Base-by-base conservation (phyloP, 2,888 invertebrate species). In the Entomobrya proxima region DNA sequence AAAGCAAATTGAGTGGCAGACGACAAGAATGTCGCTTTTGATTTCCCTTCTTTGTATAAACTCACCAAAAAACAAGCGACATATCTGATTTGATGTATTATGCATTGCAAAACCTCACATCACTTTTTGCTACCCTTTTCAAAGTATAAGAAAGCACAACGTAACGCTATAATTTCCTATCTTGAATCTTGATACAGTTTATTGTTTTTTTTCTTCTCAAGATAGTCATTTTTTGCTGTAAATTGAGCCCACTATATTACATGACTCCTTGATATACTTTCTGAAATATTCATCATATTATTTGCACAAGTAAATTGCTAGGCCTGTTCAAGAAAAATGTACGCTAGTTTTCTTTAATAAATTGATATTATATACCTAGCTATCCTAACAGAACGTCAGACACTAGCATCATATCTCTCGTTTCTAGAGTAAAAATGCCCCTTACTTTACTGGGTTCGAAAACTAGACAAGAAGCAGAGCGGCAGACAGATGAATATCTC, bases 1-100 rank as follows among this genome's bases (percentile, higher is more conserved):
- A 44, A 44, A 50, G 72, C 47, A 72, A 72, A 72, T 72, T 47
- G 72, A 72, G 47, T 72, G 72, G 47, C 50, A 47, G 47, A 2
- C 30, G 72, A 69, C n/a, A 72, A 47, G n/a, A 44, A 47, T 72
- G 18, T 37, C 64, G 1, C 15, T 37, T 64, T 44, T 69, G 69
- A 69, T 69, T 37, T 40, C 18, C 37, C 18, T 3, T 67, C 32
- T 30, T 15, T 67, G 40, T 24, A n/a, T 67, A 9, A 47, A 47
- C 52, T 24, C 21, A 5, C 52, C n/a, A 52, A n/a, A 47, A 47
- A 64, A 37, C 64, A 37, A 32, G n/a, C 61, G 18, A 61, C 15
- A 21, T 27, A 64, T 37, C 32, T 37, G 44, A 64, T 37, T 18
- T 37, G 44, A 32, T 58, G 37, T 35, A n/a, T 64, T 64, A 35